phyloP scores from a whole-genome alignment of 2,888 invertebrate species.

The Cyclophora punctaria region DNA sequence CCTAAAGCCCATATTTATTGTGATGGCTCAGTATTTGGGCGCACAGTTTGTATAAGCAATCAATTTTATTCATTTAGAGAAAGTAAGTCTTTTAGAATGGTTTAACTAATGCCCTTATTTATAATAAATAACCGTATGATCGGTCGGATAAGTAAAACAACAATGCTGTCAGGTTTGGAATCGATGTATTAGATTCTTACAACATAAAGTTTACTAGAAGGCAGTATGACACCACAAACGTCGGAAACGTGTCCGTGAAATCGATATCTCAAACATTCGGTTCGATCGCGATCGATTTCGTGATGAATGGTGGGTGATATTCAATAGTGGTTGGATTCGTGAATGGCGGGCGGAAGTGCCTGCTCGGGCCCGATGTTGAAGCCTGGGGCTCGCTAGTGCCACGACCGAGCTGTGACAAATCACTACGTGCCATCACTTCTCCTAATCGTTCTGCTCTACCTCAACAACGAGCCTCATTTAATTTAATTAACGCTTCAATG shows the following conservation, averaged over 20 bases:
- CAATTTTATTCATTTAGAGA: constrained; percentile 74
- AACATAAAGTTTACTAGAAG: constrained; percentile 1
- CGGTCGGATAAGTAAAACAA: constrained; percentile 25
- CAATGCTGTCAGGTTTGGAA: background rate
- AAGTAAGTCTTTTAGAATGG: too few species aligned
- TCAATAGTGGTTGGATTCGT: constrained; percentile 59
- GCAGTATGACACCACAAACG: constrained; percentile 35
- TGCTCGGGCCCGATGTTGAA: constrained; percentile 12
- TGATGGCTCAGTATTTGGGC: constrained; percentile 72
- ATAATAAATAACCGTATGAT: background rate
- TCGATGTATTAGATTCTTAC: background rate
- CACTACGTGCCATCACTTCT: constrained; percentile 51
- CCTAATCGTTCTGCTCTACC: constrained; percentile 48
- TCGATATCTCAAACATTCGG: constrained; percentile 61
- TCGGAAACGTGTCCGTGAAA: constrained; percentile 49
- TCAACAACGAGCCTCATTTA: constrained; percentile 55
- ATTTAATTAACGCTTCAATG: constrained; percentile 64
- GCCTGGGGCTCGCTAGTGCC: constrained; percentile 28
- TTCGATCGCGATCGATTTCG: constrained; percentile 63
- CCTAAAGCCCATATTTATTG: constrained; percentile 70
- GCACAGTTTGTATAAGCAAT: constrained; percentile 75
- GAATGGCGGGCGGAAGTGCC: constrained; percentile 62
- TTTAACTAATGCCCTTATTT: too few species aligned
- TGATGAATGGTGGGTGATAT: constrained; percentile 59
- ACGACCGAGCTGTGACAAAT: constrained; percentile 60